Percentiles rank a stretch among this genome's conserved stretches.
Evolutionary conservation across 2,113 vertebrate species (phyloP).

Genomic region (Pungitius pungitius): DNA sequence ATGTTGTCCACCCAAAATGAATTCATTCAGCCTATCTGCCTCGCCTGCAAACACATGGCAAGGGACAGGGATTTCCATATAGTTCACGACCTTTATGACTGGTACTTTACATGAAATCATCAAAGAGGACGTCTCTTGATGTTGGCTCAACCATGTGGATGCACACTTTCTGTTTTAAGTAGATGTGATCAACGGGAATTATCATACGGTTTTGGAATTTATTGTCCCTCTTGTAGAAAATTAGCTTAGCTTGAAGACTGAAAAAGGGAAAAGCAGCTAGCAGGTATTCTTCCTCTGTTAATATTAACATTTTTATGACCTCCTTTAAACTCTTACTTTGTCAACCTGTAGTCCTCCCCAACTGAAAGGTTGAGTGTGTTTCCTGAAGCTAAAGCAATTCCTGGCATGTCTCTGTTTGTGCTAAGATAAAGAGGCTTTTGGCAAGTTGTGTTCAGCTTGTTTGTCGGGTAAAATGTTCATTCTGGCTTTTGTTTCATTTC

Average conservation of each 20-base stretch:
- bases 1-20: no score
- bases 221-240: no score
- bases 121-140: not conserved
- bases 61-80: not conserved
- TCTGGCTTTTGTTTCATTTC: no score
- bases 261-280: not conserved
- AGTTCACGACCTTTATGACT: slow-evolving; percentile 20
- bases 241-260: not conserved
- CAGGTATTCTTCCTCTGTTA: no score
- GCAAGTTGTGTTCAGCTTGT: not conserved
- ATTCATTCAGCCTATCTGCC: slow-evolving; percentile 54
- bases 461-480: no score
- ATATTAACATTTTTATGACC: not conserved
- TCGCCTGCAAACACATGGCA: slow-evolving; percentile 25
- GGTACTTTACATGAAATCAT: slow-evolving; percentile 5
- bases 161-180: not conserved
- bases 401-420: not conserved
- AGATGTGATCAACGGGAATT: not conserved
- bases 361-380: not conserved
- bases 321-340: not conserved
- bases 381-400: not conserved
- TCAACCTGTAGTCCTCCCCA: not conserved
- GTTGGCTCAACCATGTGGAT: not conserved
- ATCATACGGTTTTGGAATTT: not conserved
- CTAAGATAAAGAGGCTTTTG: not conserved